These are phyloP conservation scores for Tetraneura akinire DNA, from an alignment of 1,140 invertebrate species.

Conservation along the genomic window DNA sequence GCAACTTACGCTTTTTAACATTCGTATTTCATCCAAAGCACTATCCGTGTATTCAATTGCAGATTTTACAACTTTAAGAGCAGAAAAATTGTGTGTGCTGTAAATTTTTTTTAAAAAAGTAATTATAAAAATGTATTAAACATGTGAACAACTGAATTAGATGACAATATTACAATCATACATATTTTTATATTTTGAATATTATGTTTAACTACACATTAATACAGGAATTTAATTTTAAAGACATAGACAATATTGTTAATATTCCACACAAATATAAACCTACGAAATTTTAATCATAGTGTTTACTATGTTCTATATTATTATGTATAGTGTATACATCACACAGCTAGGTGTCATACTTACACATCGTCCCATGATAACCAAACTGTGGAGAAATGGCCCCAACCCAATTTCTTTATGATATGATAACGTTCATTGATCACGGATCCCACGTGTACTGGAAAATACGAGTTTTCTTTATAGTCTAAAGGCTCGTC, in stretches of 20 bases:
- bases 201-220: too few species aligned
- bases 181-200: too few species aligned
- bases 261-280: too few species aligned
- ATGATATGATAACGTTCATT: slow-evolving; percentile 71
- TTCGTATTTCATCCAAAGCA: slow-evolving; percentile 78
- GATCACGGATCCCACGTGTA: slow-evolving; percentile 72
- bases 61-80: slow-evolving; percentile 77
- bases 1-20: slow-evolving; percentile 68
- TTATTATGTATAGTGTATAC: neutral
- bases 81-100: slow-evolving; percentile 70
- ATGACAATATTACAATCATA: too few species aligned
- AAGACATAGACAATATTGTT: too few species aligned
- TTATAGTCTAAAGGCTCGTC: slow-evolving; percentile 48
- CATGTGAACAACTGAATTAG: too few species aligned
- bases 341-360: too few species aligned
- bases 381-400: slow-evolving; percentile 77
- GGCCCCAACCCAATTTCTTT: slow-evolving; percentile 74
- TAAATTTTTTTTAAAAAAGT: too few species aligned
- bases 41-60: slow-evolving; percentile 76
- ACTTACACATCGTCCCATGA: slow-evolving; percentile 72
- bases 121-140: too few species aligned
- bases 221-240: too few species aligned
- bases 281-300: too few species aligned
- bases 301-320: too few species aligned
- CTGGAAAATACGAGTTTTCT: slow-evolving; percentile 67